phyloP scores from a whole-genome alignment of 2,797 vertebrate species.

The Acestrorhynchus altus region DNA sequence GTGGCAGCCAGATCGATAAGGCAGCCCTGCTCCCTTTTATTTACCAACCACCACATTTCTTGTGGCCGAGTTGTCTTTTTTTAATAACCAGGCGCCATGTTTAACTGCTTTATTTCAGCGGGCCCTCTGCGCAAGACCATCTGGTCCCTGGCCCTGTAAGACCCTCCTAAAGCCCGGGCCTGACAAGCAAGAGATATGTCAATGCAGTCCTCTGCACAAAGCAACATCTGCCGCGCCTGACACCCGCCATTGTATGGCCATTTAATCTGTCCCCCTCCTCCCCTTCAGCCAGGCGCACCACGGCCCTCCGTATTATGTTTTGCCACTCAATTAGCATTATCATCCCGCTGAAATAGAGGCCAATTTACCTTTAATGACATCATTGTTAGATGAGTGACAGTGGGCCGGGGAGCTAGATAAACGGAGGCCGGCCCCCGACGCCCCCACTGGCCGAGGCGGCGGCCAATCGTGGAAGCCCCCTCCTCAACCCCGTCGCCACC shows the following conservation, averaged over 20 bases:
- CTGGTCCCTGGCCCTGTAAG: constrained; percentile 91
- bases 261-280: constrained; percentile 96
- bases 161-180: constrained; percentile 89
- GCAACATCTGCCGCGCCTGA: constrained; percentile 99
- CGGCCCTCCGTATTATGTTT: constrained; percentile 99
- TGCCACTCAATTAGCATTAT: constrained; percentile 99
- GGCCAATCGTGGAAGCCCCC: constrained; percentile 85
- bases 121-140: constrained; percentile 87
- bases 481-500: constrained; percentile 90
- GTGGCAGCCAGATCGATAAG: constrained; percentile 82
- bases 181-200: constrained; percentile 99
- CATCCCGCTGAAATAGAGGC: constrained; percentile 99
- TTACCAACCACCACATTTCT: constrained; percentile 87
- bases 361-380: constrained; percentile 99
- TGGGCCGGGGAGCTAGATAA: constrained; percentile 87
- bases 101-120: constrained; percentile 89
- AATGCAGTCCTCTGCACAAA: constrained; percentile 93
- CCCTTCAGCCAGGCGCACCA: constrained; percentile 89
- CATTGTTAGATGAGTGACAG: constrained; percentile 98
- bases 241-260: constrained; percentile 96
- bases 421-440: constrained; percentile 82
- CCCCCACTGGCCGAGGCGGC: constrained; percentile 81
- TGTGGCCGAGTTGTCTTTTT: constrained; percentile 82
- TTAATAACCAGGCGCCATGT: constrained; percentile 78
- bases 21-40: constrained; percentile 80